Base-by-base conservation (phyloP, 2,888 invertebrate species). In the Trichacis sp. region DNA sequence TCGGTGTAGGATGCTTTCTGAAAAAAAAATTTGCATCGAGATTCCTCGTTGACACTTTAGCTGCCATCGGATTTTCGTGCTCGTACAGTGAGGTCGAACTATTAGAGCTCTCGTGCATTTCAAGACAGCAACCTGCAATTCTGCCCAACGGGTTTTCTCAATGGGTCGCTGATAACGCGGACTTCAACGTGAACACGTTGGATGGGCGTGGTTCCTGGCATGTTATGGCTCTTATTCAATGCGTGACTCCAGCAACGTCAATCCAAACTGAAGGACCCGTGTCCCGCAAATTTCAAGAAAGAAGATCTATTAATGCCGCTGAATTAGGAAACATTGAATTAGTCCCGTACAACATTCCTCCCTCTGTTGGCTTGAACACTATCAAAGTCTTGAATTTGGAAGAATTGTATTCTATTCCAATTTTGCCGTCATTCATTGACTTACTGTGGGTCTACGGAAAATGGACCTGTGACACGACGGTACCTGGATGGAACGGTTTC, bases 41-140 rank as follows among this genome's bases (percentile, higher is more conserved):
- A 68, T 56, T 74, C 62, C 46, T 75, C 68, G 18, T 76, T 65
- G 66, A 67, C 48, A 47, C 64, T 68, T 60, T 78, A 52, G 70
- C 68, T 30, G 60, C 58, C 56, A 61, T 78, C 62, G 75, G 76
- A 38, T 69, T 75, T 52, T 73, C 64, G 54, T 49, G 73, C 46
- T 71, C 74, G 14, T 78, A 77, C 52, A 57, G 69, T 47, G 75
- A 76, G 61, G 66, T 70, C 56, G 55, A 66, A 52, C 59, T 57
- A 20, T 77, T 74, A 62, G 71, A 75, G 72, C 48, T 69, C 6
- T 73, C 77, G 17, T 59, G 71, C 36, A 1, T 48, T 1, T 17
- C 1, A 5, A 14, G 12, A 2, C 3, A 24, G 24, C 24, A 24
- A 8, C 24, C 24, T 5, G 24, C 3, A 8, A 24, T 24, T 8